phyloP scores from a whole-genome alignment of 2,797 vertebrate species.

The Acrocephalus scirpaceus region DNA sequence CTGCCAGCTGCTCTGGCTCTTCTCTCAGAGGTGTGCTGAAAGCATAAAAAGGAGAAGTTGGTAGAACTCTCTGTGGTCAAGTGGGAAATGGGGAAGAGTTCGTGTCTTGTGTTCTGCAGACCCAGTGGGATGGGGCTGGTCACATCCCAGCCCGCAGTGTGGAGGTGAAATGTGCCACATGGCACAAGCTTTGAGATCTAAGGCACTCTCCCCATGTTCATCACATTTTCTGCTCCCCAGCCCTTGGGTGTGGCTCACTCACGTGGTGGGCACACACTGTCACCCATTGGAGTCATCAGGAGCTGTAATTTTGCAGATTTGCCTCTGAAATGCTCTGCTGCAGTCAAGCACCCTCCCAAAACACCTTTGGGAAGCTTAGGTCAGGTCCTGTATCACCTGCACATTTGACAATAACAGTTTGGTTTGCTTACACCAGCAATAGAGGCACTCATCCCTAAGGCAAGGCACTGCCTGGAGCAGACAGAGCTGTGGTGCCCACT shows the following conservation, averaged over 20 bases:
- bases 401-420: background rate
- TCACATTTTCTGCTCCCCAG: background rate
- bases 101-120: background rate
- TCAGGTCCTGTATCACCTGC: background rate
- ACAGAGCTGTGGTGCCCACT: background rate
- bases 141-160: background rate
- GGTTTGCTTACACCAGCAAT: background rate
- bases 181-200: background rate
- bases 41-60: background rate
- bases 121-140: rapidly evolving
- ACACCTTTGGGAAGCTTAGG: background rate
- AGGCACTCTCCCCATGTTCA: background rate
- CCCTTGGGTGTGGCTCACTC: background rate
- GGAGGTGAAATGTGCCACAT: rapidly evolving
- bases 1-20: constrained; percentile 7
- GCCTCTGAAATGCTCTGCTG: background rate
- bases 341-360: background rate
- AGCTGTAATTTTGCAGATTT: background rate
- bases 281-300: background rate
- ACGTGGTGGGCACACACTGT: rapidly evolving
- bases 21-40: background rate
- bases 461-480: background rate
- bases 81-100: background rate
- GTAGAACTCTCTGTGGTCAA: background rate
- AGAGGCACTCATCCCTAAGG: background rate